These are phyloP conservation scores for Lamproptera curius DNA, from an alignment of 2,888 invertebrate species.

Conservation along the genomic window DNA sequence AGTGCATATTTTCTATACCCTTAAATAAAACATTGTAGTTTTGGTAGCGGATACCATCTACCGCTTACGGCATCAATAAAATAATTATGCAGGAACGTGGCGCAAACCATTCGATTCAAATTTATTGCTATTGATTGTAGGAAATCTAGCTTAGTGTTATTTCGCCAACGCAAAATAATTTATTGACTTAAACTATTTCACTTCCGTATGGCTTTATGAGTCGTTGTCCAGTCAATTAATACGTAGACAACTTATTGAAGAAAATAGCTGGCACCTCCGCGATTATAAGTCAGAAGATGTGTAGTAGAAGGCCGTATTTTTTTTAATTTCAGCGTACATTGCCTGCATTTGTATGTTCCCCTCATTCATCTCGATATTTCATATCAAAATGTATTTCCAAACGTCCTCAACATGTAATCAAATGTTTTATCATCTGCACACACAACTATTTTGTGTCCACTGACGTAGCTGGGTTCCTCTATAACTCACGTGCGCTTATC, in stretches of 20 bases:
- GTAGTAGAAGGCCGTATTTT: too few species aligned
- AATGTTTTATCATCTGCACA: not conserved
- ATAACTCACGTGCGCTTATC: conserved; percentile 7
- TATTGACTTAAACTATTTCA: not conserved
- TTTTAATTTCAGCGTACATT: too few species aligned
- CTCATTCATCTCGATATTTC: too few species aligned
- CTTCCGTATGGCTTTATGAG: not conserved
- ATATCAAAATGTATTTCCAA: too few species aligned
- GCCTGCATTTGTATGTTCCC: too few species aligned
- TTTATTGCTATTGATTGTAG: not conserved
- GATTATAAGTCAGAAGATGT: too few species aligned
- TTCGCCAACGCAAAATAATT: not conserved
- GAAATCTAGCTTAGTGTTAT: not conserved
- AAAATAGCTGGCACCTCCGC: too few species aligned
- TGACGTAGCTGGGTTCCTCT: not conserved
- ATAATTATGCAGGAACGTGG: not conserved
- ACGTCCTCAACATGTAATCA: not conserved
- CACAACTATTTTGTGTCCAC: not conserved
- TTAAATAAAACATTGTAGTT: too few species aligned
- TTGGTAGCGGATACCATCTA: not conserved
- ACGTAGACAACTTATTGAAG: too few species aligned
- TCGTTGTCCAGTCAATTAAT: too few species aligned
- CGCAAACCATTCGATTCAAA: not conserved
- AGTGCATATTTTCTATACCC: too few species aligned
- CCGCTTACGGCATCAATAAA: not conserved